Evolutionary conservation across 2,113 vertebrate genomes (phyloP), one percentile per base, ranked within the genome.

Genomic region (Dermatemys mawii): DNA sequence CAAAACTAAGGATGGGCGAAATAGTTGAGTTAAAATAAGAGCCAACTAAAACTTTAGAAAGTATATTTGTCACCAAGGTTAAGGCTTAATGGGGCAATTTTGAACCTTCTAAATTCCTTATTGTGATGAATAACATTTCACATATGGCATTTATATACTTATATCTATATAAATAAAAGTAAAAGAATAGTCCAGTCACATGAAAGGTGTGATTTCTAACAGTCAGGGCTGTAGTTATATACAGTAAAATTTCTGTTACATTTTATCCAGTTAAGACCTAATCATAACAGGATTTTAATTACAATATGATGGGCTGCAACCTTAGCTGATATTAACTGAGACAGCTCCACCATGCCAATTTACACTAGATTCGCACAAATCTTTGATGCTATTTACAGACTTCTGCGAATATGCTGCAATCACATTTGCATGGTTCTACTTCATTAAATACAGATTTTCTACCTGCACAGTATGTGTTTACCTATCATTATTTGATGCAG

Each of bases 371-470:
- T 49, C 85, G 96, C 90, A 84, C 91, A 97, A 95, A 97, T 90
- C 95, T 96, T 95, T 92, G 92, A 94, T 96, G 96, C 93, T 97
- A 94, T 97, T 97, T 97, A 97, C 95, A 97, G 94, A 83, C 91
- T 83, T 94, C 88, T 84, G 90, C 46, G 50, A 95, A 96, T 41
- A 97, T 86, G 82, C 67, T 89, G 93, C 78, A 91, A 96, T 92
- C 95, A 95, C 92, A 94, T 97, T 96, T 96, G 97, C 93, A 85
- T 84, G 75, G 70, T 6, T 17, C 50, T 90, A 78, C 78, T 90
- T 97, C 94, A 98, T 97, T 90, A 97, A 96, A 94, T 84, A 92
- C 97, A 97, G 91, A 92, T 93, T 94, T 88, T 93, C 96, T 91
- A 94, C 95, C 94, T 97, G 96, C 88, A 88, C 92, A 97, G 95